Conservation (phyloP, 2,797 vertebrate genomes). For the Liasis olivaceus region DNA sequence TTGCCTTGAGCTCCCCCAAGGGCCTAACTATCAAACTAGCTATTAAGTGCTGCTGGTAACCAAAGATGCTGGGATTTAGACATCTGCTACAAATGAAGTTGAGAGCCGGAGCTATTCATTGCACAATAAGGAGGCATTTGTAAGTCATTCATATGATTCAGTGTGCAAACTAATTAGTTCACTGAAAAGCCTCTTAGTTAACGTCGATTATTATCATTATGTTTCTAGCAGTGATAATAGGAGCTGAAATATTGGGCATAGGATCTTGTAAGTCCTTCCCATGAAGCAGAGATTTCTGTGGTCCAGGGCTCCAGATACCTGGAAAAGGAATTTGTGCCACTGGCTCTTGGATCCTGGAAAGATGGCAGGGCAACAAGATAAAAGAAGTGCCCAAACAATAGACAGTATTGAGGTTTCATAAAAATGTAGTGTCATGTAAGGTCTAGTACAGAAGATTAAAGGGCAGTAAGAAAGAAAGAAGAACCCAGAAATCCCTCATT, state of each 20-base stretch:
- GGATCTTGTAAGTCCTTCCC: too few species aligned
- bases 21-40: conserved; percentile 31
- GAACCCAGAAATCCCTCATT: not conserved
- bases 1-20: conserved; percentile 34
- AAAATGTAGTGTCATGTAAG: not conserved
- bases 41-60: conserved; percentile 36
- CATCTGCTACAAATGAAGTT: conserved; percentile 16
- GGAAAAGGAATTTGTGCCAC: not conserved
- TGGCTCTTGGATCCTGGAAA: not conserved
- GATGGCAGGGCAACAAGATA: not conserved
- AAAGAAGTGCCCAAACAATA: not conserved
- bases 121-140: conserved; percentile 15
- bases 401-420: not conserved
- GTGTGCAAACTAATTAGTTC: conserved; percentile 8
- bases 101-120: conserved; percentile 36
- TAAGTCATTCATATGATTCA: not conserved
- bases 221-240: not conserved
- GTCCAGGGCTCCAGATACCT: not conserved
- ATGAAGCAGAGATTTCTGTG: not conserved
- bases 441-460: not conserved
- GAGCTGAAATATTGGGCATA: not conserved
- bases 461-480: not conserved
- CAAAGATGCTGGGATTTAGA: conserved; percentile 28
- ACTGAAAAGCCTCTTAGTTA: not conserved
- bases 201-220: not conserved